Evolutionary conservation across 2,888 invertebrate genomes (phyloP).

Genomic region (Oeneis ivallda): DNA sequence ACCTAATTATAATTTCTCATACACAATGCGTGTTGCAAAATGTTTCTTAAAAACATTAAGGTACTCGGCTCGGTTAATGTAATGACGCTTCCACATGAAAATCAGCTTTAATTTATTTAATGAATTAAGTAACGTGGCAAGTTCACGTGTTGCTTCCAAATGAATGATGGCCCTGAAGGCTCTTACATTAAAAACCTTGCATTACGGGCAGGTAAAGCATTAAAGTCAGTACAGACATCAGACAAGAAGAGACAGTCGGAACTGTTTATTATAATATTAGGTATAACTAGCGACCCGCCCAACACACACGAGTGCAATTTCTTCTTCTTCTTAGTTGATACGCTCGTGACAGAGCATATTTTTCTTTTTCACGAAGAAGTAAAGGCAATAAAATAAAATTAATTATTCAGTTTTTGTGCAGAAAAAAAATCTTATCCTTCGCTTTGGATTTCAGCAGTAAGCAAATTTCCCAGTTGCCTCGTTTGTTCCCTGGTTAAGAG

Average conservation of each 20-base stretch:
- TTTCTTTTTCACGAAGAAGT: not conserved
- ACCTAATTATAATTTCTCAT: no score
- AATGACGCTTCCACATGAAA: conserved; percentile 15
- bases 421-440: conserved; percentile 19
- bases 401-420: conserved; percentile 23
- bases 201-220: not conserved
- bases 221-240: conserved; percentile 7
- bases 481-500: conserved; percentile 37
- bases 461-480: conserved; percentile 34
- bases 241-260: not conserved
- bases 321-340: no score
- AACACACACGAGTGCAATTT: no score
- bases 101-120: conserved; percentile 16
- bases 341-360: no score
- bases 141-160: conserved; percentile 8
- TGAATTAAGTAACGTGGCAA: conserved; percentile 25
- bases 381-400: conserved; percentile 8
- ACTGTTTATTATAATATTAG: no score
- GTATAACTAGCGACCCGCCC: no score
- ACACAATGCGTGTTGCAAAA: not conserved
- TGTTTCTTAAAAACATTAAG: not conserved
- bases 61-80: not conserved
- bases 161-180: conserved; percentile 18
- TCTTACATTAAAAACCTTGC: conserved; percentile 20
- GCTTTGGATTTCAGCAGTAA: conserved; percentile 26